Evolutionary conservation across 2,888 invertebrate genomes (phyloP), one percentile per base, ranked within the genome.

Genomic region (Oxycera nigricornis): DNA sequence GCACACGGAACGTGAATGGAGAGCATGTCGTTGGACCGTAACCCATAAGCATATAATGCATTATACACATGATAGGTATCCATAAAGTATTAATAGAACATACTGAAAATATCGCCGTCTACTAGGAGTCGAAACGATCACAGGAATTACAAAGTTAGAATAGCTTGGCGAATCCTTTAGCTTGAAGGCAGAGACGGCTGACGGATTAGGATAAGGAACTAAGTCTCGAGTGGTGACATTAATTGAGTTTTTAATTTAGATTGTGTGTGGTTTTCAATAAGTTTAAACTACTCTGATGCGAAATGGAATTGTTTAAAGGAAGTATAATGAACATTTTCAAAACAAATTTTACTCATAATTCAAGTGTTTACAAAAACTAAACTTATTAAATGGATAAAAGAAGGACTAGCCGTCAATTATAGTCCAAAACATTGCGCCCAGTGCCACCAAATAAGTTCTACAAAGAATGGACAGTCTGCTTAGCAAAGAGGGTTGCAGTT

Each of bases 201-300:
- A 22, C 9, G 11, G 41, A 39, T 7, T 9, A 14, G 24, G 41
- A 26, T n/a, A 39, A 24, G 65, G 30, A 22, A 22, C 65, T 26
- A 41, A 62, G 59, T 72, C 72, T 74, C 74, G 59, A 76, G 73
- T 74, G 65, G 73, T 76, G 75, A 74, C 75, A 76, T 74, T 74
- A 76, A 76, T 76, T 73, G 75, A 74, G 72, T 76, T 76, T 76
- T 74, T 74, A 72, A 76, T 75, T 75, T 75, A 76, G 70, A 52
- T 70, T 55, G 31, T 70, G 31, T 52, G 70, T 31, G 70, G 35
- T 55, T 55, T 70, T 52, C 20, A 55, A 24, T 70, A 22, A 70
- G 55, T 70, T 70, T 31, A 70, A 55, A 31, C 55, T 31, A 17
- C 52, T 17, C 6, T 41, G 39, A 24, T 22, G 65, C 20, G 41